Base-by-base conservation (phyloP, 2,797 vertebrate genomes). In the Denticeps clupeoides region DNA sequence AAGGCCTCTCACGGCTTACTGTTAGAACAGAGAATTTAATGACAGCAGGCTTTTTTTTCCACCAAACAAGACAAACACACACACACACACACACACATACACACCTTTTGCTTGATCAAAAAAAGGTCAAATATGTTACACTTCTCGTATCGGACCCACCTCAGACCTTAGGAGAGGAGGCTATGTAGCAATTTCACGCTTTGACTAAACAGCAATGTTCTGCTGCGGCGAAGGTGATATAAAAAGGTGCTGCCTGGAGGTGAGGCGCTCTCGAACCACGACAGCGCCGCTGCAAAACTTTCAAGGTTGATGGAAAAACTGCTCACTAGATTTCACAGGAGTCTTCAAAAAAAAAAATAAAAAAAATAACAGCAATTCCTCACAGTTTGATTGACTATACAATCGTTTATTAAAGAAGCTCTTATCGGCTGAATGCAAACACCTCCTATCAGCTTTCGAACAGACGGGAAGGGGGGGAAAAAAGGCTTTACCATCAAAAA, bases 401-500 rank as follows among this genome's bases (percentile, higher is more conserved):
- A n/a, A n/a, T n/a, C n/a, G n/a, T n/a, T 73, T 71, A 77, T 72
- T 72, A 77, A 63, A n/a, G 49, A 32, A 9, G n/a, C 51, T 25
- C 59, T 72, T 80, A 80, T 76, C 75, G 72, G 68, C 70, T 75
- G 74, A 77, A 74, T 32, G 60, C 64, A 74, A 74, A 67, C 65
- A 81, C 63, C 67, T 61, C 54, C 70, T 62, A 69, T 58, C 37
- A 55, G 27, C 43, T 57, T 65, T 65, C 58, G 58, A 73, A 70
- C 66, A 63, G 76, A 67, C 60, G n/a, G n/a, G n/a, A n/a, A n/a
- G n/a, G n/a, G n/a, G n/a, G n/a, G n/a, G n/a, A n/a, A n/a, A n/a
- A n/a, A n/a, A n/a, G n/a, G n/a, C n/a, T n/a, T n/a, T n/a, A n/a
- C n/a, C n/a, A n/a, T n/a, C n/a, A n/a, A n/a, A n/a, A n/a, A n/a